These are phyloP conservation scores for Reticulitermes speratus DNA, from an alignment of 1,140 invertebrate species.

Conservation along the genomic window DNA sequence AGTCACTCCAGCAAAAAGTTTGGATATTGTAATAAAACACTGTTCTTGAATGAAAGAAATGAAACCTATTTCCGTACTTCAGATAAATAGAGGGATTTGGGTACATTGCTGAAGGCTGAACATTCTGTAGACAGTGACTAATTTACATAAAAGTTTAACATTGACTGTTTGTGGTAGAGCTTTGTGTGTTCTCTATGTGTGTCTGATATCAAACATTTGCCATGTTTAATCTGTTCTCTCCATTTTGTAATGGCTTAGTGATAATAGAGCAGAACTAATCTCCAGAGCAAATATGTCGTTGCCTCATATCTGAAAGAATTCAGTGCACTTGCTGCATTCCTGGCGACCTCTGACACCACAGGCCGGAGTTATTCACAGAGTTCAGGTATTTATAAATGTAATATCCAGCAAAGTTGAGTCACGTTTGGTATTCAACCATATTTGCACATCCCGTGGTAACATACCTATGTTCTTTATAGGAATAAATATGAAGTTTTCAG, in stretches of 20 bases:
- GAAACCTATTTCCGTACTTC: neutral
- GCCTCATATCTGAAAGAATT: no score
- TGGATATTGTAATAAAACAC: neutral
- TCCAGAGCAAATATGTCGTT: neutral
- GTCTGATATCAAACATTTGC: neutral
- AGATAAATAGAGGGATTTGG: neutral
- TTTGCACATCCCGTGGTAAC: no score
- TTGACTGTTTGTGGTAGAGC: neutral
- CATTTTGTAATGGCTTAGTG: neutral
- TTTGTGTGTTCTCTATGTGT: neutral
- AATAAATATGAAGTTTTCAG: no score
- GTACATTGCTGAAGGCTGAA: neutral
- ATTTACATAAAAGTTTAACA: conserved; percentile 10
- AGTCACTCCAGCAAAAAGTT: no score
- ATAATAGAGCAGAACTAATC: neutral
- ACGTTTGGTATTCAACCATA: no score
- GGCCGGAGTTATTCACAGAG: no score
- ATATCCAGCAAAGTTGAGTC: no score
- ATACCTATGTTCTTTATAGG: no score
- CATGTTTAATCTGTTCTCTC: neutral
- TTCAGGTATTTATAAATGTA: no score
- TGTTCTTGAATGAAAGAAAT: neutral
- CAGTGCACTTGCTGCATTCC: no score
- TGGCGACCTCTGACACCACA: no score
- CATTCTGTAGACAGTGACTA: neutral